phyloP scores from a whole-genome alignment of 2,113 vertebrate species.

The Muntiacus reevesi region DNA sequence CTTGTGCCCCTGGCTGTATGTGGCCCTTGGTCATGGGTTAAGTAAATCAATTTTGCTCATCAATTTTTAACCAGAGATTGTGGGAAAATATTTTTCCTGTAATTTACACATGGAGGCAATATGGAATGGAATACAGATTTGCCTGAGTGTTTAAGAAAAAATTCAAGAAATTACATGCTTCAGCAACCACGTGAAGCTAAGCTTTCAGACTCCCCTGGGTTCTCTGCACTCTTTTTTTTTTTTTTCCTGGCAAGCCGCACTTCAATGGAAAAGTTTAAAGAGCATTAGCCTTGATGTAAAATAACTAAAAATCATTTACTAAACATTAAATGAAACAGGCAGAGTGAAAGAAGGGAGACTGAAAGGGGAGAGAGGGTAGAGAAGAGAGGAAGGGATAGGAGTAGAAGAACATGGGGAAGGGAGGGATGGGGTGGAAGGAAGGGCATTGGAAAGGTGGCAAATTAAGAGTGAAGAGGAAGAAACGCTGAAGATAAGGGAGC shows the following conservation, averaged over 20 bases:
- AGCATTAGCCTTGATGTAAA: background rate
- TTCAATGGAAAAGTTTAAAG: background rate
- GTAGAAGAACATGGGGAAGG: background rate
- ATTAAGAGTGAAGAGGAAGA: background rate
- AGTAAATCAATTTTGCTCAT: background rate
- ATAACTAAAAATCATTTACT: background rate
- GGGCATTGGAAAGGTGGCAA: background rate
- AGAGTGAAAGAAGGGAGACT: background rate
- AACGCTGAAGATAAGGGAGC: background rate
- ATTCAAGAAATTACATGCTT: background rate
- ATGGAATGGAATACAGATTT: background rate
- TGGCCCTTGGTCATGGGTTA: background rate
- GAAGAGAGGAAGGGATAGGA: background rate
- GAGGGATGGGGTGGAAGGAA: background rate
- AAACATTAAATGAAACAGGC: background rate
- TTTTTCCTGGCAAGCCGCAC: background rate
- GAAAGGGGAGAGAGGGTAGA: rapidly evolving
- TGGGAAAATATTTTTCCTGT: background rate
- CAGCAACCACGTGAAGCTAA: background rate
- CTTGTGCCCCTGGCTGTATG: background rate
- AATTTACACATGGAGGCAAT: background rate
- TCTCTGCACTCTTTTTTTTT: background rate
- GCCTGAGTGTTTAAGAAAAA: background rate
- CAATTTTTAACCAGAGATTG: conserved; percentile 7
- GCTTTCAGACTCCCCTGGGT: background rate